Percentiles rank a stretch among this genome's conserved stretches.
Evolutionary conservation across 2,888 invertebrate genomes (phyloP).

Genomic region (Alitta virens): DNA sequence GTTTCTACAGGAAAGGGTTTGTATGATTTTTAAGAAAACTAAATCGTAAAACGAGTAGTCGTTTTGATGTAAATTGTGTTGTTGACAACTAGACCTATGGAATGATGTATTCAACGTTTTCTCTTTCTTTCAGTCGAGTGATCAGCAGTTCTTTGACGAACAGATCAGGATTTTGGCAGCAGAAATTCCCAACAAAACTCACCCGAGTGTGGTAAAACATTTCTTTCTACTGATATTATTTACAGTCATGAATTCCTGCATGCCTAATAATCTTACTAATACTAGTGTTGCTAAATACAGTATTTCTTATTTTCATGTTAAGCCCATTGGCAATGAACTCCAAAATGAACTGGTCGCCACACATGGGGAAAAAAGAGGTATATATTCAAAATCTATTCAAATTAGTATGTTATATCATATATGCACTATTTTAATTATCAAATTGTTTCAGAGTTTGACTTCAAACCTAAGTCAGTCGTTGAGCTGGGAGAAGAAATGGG

Average conservation of each 20-base stretch:
- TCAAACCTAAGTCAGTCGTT: constrained; percentile 37
- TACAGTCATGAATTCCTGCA: background rate
- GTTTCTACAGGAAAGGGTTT: no score
- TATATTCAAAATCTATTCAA: background rate
- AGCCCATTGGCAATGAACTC: constrained; percentile 48
- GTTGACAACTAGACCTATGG: no score
- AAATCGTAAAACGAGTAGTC: no score
- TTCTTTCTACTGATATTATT: background rate
- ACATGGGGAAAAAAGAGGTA: constrained; percentile 40
- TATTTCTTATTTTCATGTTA: constrained; percentile 2
- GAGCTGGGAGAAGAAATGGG: constrained; percentile 40
- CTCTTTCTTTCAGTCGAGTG: background rate
- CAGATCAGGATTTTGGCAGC: constrained; percentile 52
- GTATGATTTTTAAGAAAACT: no score
- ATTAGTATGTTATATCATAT: background rate
- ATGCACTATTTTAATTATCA: no score
- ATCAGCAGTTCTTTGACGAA: background rate
- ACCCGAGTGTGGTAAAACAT: constrained; percentile 63
- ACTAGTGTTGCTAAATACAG: no score
- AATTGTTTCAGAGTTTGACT: constrained; percentile 38
- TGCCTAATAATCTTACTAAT: no score
- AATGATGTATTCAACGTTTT: no score
- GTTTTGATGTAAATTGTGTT: no score
- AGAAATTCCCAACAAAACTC: constrained; percentile 75
- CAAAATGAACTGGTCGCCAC: constrained; percentile 35